Conservation (phyloP, 2,888 invertebrate species). For the Bugulina stolonifera region DNA sequence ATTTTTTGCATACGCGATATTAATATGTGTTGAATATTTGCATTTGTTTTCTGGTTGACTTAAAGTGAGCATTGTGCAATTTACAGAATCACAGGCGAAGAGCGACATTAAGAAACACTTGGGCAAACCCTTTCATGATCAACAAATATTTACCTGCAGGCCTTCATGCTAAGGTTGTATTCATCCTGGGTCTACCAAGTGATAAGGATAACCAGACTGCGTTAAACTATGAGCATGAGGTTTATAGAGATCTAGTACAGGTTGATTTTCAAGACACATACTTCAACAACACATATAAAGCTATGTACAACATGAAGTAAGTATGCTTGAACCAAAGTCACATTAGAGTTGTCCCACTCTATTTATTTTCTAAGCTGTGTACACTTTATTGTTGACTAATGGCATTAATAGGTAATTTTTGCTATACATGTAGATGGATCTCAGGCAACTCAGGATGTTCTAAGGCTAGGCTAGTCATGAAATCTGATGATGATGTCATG, state of each 20-base stretch:
- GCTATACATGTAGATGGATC: neutral
- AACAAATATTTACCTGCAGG: neutral
- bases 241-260: neutral
- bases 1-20: too few species aligned
- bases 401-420: too few species aligned
- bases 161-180: neutral
- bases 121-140: neutral
- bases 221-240: constrained; percentile 2
- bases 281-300: constrained; percentile 19
- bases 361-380: too few species aligned
- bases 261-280: neutral
- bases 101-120: neutral
- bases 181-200: neutral
- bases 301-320: constrained; percentile 10
- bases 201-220: neutral
- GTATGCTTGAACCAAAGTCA: too few species aligned
- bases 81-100: too few species aligned
- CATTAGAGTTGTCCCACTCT: too few species aligned
- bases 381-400: too few species aligned
- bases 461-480: neutral
- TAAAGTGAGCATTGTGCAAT: too few species aligned
- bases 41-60: too few species aligned
- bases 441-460: neutral
- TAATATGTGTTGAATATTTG: too few species aligned
- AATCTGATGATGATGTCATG: constrained; percentile 13